Base-by-base conservation (phyloP, 1,140 invertebrate genomes). In the Drosophila pectinifera region DNA sequence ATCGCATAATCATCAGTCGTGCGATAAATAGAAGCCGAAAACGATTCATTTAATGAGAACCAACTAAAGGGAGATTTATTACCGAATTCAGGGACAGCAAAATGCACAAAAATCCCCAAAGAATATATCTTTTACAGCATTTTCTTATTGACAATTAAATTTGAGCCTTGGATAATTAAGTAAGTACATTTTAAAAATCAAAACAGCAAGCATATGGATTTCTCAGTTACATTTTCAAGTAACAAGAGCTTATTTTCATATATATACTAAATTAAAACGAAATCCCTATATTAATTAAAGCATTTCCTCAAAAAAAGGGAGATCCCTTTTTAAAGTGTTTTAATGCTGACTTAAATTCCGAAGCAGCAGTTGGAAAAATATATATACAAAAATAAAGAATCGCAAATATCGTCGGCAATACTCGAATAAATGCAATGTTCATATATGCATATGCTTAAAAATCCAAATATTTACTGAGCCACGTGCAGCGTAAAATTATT, bases 381-480 rank as follows among this genome's bases (percentile, higher is more conserved):
- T 22, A n/a, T 31, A 38, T 14, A 49, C 22, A 55, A 26, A 73
- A 43, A 59, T 65, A 41, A 28, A 49, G 43, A 13, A 43, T 16
- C 20, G 24, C 20, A 74, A 67, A 41, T 39, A 28, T 22, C 48
- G 48, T 24, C 48, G 31, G 49, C 38, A 77, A 56, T 43, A 14
- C 55, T 67, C 20, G 41, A 68, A 65, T 73, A 39, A 76, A 82
- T 57, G 56, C 65, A 57, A 81, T 81, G 73, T 20, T 45, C 46
- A 45, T 69, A 41, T 65, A 36, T 69, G 75, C 80, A 84, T 83
- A 83, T 83, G 80, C 80, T 83, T 83, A 84, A 83, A 83, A 80
- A 80, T 80, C 68, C 80, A 83, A 83, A 84, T 83, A 83, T 84
- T 83, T 84, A 80, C 76, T 54, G 65, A 61, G 24, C 51, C 76